Evolutionary conservation across 2,113 vertebrate species (phyloP), one percentile per base, ranked within the genome.

Genomic region (Silurus meridionalis): DNA sequence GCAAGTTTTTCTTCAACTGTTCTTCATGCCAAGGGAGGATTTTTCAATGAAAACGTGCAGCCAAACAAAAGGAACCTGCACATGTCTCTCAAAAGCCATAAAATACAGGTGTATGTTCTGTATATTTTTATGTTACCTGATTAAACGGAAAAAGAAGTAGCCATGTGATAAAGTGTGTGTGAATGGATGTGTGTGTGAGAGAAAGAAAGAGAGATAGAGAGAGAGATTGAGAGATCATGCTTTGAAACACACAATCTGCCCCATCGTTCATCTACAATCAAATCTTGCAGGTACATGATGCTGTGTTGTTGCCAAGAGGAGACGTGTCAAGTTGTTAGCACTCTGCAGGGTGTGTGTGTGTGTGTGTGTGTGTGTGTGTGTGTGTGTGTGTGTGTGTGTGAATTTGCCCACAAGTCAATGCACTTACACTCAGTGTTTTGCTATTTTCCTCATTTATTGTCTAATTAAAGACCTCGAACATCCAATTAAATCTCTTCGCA

Each of bases 301-400:
- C 66, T 19, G n/a, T 6, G 8, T 13, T 78, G 63, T 55, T 60
- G 67, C 3, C 25, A 58, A 63, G 50, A 86, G 58, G 11, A 25
- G 71, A 71, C 57, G 83, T 78, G 79, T 72, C 28, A 82, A 77
- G 80, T 64, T 53, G 83, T 89, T 85, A 78, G 53, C 37, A 69
- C 74, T 83, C 71, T 86, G 21, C 48, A 75, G 23, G 3, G 50
- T 50, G 72, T 13, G 72, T 5, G 25, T 23, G 48, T 23, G 48
- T 50, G 46, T 13, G 21, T 74, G 37, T 19, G 28, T 14, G 63
- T 13, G 13, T 64, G 79, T 11, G 50, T 21, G 23, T 77, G 57
- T 63, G 17, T 79, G 77, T 75, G 82, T 9, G 72, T 53, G 74
- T 7, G n/a, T 60, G 71, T 67, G 60, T 63, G 78, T 64, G 46